Base-by-base conservation (phyloP, 2,797 vertebrate genomes). In the Apogon hyalosoma region DNA sequence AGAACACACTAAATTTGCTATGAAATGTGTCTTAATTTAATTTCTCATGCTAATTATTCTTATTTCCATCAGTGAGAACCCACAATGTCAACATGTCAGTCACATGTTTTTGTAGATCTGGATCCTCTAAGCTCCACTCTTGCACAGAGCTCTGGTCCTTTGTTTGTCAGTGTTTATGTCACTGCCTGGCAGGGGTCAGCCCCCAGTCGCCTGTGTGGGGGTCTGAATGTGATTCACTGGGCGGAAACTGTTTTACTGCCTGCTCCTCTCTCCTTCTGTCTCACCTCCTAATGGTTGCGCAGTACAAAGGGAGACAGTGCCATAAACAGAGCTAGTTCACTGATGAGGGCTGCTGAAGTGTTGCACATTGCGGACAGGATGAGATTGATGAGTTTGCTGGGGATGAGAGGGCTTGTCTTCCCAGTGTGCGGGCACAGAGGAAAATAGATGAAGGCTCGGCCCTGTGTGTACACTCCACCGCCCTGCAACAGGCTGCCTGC, bases 161-260 rank as follows among this genome's bases (percentile, higher is more conserved):
- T 92, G 89, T 92, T 80, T 85, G 86, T 82, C 73, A 63, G 79
- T 88, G 89, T 92, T 90, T 90, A 88, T 90, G 91, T 88, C 87
- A 88, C 76, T 54, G 89, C 85, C 84, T 92, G 86, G 89, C 85
- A 92, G 88, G 89, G 89, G 88, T 89, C 89, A 85, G 80, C 83
- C 83, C 82, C 85, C 82, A 87, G 86, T 88, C 61, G 86, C 75
- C 86, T 58, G 85, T 82, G 85, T 79, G 82, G 85, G 85, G 73
- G 82, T 74, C 86, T 91, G 84, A 91, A 90, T 91, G 86, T 92
- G 90, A 93, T 93, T 91, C 89, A 92, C 90, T 87, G 89, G 88
- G 90, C 79, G 91, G 88, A 92, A 92, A 90, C 84, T 87, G 82
- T 93, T 92, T 92, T 90, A 92, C 74, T 87, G 91, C 89, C 72